Base-by-base conservation (phyloP, 2,797 vertebrate species). In the Allobates femoralis region DNA sequence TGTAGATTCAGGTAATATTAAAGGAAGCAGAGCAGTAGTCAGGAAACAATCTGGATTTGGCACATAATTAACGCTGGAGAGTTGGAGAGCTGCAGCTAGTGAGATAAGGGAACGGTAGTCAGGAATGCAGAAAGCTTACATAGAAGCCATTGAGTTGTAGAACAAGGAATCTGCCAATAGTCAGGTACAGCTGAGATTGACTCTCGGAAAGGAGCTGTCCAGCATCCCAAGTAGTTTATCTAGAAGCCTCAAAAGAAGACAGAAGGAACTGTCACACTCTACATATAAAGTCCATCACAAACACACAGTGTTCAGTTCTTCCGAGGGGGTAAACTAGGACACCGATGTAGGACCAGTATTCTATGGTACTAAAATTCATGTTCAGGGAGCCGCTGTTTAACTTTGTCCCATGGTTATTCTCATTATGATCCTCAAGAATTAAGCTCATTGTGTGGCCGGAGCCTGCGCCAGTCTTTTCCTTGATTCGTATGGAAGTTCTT, bases 11-110 rank as follows among this genome's bases (percentile, higher is more conserved):
- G 69, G 23, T 26, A 50, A 74, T 74, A 74, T 74, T n/a, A 41
- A 74, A 26, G 69, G 69, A 46, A 50, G 34, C 67, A 23, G 67
- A 37, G 67, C 34, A 16, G 19, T n/a, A 41, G 67, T 71, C 67
- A 46, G 69, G 6, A 74, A 16, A 50, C 41, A 74, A 26, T 74
- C 67, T 67, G 64, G 67, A 50, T 50, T 66, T n/a, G 69, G 41
- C 69, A 46, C 14, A 7, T 69, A 37, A 69, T 69, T 69, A 69
- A 34, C 30, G 19, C 23, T 74, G 37, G 69, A 50, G 41, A 74
- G 37, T 7, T 16, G 69, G 69, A 74, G 69, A 74, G 69, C 69
- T 74, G 69, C 37, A 46, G n/a, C 37, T 15, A 16, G 23, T 15
- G 41, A 26, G 69, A 50, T 74, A 74, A 74, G 37, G 14, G 41